Evolutionary conservation across 1,140 invertebrate genomes (phyloP), one percentile per base, ranked within the genome.

Genomic region (Ephestia elutella): DNA sequence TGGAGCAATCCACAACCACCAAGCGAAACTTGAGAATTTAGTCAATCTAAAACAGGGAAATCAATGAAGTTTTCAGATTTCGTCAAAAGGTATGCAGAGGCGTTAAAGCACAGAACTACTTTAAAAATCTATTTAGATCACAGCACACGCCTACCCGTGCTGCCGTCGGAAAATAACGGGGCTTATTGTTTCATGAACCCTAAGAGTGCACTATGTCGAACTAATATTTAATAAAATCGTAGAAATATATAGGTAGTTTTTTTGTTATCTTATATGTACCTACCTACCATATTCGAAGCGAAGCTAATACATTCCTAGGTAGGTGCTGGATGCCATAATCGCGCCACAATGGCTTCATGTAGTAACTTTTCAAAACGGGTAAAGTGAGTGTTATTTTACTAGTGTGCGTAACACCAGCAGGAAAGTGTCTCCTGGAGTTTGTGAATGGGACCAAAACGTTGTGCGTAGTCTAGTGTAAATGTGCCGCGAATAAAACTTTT

Each of bases 141-240:
- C 49, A 59, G 57, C 32, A 38, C 57, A 21, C 51, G 50, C 11
- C 18, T 54, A 19, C 50, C 28, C 21, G 5, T 59, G 0, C 57
- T 50, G 13, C 44, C 54, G 10, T 32, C 57, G 13, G 57, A 59
- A 54, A 59, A 59, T 54, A 53, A 59, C 30, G n/a, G n/a, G n/a
- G 57, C 57, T 19, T 59, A 35, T 44, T 59, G 57, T 25, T 54
- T 54, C 15, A 20, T 21, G 15, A 44, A 21, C 44, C 57, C 57
- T 20, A 21, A 25, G 8, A 59, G 50, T 54, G 2, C 30, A 15
- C 50, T 59, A 1, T 59, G 57, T 25, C 7, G 57, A 49, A 21
- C 38, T 44, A 20, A 18, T 7, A 56, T 56, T 5, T 56, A 48
- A 54, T 30, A 8, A 54, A 15, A 25, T 51, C 5, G 19, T 11